A percentile compares a stretch with the other conserved stretches of the same genome.
These are phyloP conservation scores for Nezara viridula DNA, from an alignment of 2,888 invertebrate species.

Conservation along the genomic window DNA sequence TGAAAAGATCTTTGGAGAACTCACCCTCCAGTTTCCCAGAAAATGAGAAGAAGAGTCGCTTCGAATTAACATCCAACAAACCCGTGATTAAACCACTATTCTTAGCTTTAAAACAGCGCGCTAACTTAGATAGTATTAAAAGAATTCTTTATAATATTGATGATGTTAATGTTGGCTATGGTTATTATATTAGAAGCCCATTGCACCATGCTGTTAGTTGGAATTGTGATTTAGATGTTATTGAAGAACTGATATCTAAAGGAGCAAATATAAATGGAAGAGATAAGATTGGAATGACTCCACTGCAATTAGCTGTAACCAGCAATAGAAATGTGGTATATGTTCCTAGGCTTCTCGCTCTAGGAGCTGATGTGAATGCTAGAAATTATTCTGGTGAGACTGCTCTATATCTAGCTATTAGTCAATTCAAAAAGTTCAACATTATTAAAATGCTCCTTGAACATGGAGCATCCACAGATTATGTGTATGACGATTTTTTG, in stretches of 20 bases:
- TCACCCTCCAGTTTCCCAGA: not conserved
- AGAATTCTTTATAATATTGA: not conserved
- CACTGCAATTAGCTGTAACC: not conserved
- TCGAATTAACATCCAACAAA: not conserved
- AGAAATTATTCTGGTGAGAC: not conserved
- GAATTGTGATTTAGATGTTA: not conserved
- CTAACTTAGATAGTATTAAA: not conserved
- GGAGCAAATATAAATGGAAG: not conserved
- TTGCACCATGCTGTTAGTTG: not conserved
- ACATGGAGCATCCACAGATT: not conserved
- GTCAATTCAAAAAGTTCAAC: not conserved
- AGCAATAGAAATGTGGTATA: not conserved
- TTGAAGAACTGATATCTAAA: not conserved
- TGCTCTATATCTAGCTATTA: not conserved
- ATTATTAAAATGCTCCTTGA: not conserved
- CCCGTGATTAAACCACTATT: not conserved
- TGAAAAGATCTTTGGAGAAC: not conserved
- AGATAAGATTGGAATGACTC: slow-evolving; percentile 27
- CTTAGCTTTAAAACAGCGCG: not conserved
- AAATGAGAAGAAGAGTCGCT: not conserved
- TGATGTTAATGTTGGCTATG: slow-evolving; percentile 16
- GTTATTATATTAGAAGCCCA: not conserved
- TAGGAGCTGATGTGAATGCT: slow-evolving; percentile 14
- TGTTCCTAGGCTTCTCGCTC: not conserved
- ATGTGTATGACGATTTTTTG: slow-evolving; percentile 20